A percentile compares a stretch with the other conserved stretches of the same genome.
phyloP scores from a whole-genome alignment of 2,888 invertebrate genomes.

The Troides helena region DNA sequence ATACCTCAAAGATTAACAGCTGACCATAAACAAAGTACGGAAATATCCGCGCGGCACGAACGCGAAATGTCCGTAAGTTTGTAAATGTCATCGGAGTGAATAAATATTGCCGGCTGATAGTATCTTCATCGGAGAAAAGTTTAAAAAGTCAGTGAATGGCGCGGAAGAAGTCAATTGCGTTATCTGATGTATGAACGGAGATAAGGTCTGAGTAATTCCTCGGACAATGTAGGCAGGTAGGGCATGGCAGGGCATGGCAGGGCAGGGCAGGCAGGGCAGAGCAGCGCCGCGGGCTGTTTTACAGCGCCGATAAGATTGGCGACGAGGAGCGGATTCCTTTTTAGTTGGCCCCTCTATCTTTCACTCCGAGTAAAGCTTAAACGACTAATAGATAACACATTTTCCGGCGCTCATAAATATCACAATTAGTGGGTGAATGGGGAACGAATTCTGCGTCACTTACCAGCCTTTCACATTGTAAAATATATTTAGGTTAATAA shows the following conservation, averaged over 20 bases:
- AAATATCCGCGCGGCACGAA: background rate
- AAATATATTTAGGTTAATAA: slow-evolving; percentile 19
- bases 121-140: slow-evolving; percentile 6
- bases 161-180: slow-evolving; percentile 16
- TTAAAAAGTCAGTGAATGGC: slow-evolving; percentile 10
- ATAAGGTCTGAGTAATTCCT: slow-evolving; percentile 9
- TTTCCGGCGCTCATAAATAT: slow-evolving; percentile 55
- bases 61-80: background rate
- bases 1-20: background rate
- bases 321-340: slow-evolving; percentile 30
- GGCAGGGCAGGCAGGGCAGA: slow-evolving; percentile 4
- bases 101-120: slow-evolving; percentile 1
- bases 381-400: slow-evolving; percentile 47
- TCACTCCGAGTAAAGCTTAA: slow-evolving; percentile 37
- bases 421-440: slow-evolving; percentile 52
- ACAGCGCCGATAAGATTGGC: slow-evolving; percentile 29
- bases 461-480: slow-evolving; percentile 12
- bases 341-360: slow-evolving; percentile 34
- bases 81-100: slow-evolving; percentile 7
- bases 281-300: slow-evolving; percentile 19
- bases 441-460: slow-evolving; percentile 47
- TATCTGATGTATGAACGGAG: slow-evolving; percentile 21
- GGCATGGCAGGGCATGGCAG: background rate
- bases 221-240: slow-evolving; percentile 18
- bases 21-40: slow-evolving; percentile 8